Evolutionary conservation across 2,888 invertebrate species (phyloP), one percentile per base, ranked within the genome.

Genomic region (Stegana nigrithorax): DNA sequence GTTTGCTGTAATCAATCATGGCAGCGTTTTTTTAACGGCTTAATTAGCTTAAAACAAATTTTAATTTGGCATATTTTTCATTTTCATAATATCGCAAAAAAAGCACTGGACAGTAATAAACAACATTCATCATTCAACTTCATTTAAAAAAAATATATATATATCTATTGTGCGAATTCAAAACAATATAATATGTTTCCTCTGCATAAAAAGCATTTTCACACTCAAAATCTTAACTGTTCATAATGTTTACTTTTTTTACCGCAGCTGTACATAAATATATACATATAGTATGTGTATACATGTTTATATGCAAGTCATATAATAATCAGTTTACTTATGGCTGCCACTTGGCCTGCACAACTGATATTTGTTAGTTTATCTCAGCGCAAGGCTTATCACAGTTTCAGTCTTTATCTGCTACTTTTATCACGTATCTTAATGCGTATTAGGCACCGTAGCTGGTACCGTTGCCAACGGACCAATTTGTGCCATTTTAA

Each of bases 381-480:
- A 42, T 42, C 42, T 14, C n/a, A 14, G 42, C n/a, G 4, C 26
- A 50, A 14, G 26, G 25, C 23, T 26, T 26, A 50, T 50, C 50
- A 25, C 50, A 26, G 25, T 12, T 50, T 4, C 17, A 39, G 39
- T 4, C 17, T 4, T 39, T 39, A 39, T 39, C 14, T 39, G 5
- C 5, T n/a, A n/a, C n/a, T 42, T 42, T 14, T 26, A 50, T 26
- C 26, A 14, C 14, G 25, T 50, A 50, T 50, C 50, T 50, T 50
- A 50, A 50, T 25, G 26, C 50, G 26, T 50, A n/a, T 50, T 50
- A 50, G n/a, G n/a, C n/a, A n/a, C n/a, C n/a, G n/a, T n/a, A n/a
- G n/a, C n/a, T n/a, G n/a, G n/a, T n/a, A n/a, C n/a, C n/a, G n/a
- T n/a, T n/a, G n/a, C n/a, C n/a, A n/a, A n/a, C n/a, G n/a, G n/a